Percentiles rank a stretch among this genome's conserved stretches.
Conservation (phyloP, 2,888 invertebrate species). For the Aphodius granarius region DNA sequence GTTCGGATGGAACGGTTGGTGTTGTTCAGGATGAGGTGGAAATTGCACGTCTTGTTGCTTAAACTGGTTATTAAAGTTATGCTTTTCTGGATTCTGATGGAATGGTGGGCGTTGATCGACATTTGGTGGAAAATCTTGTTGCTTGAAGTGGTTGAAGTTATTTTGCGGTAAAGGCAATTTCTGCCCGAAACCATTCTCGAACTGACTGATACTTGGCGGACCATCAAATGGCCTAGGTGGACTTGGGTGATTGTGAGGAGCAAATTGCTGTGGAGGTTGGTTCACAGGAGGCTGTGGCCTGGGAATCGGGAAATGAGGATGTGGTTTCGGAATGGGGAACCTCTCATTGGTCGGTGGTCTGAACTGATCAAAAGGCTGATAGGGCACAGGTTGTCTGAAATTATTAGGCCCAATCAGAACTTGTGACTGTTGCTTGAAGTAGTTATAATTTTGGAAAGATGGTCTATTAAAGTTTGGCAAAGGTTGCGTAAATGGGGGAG, state of each 20-base stretch:
- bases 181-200: conserved; percentile 32
- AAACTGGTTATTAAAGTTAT: conserved; percentile 37
- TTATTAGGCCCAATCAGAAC: conserved; percentile 9
- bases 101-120: conserved; percentile 35
- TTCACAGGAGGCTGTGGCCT: conserved; percentile 42
- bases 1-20: conserved; percentile 32
- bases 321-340: conserved; percentile 53
- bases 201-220: conserved; percentile 33
- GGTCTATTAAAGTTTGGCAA: conserved; percentile 32
- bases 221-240: conserved; percentile 35
- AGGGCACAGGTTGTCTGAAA: conserved; percentile 47
- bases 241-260: conserved; percentile 45
- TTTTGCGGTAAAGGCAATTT: conserved; percentile 30
- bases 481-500: conserved; percentile 20
- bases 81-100: conserved; percentile 30
- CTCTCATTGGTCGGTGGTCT: conserved; percentile 41
- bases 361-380: conserved; percentile 44
- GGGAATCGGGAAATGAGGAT: conserved; percentile 55
- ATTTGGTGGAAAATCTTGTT: conserved; percentile 34
- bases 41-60: conserved; percentile 33
- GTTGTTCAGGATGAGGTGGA: conserved; percentile 30
- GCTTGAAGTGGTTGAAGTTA: conserved; percentile 33
- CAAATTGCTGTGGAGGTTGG: conserved; percentile 27
- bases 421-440: conserved; percentile 10
- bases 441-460: conserved; percentile 9